Evolutionary conservation across 2,113 vertebrate genomes (phyloP).

Genomic region (Pituophis catenifer): DNA sequence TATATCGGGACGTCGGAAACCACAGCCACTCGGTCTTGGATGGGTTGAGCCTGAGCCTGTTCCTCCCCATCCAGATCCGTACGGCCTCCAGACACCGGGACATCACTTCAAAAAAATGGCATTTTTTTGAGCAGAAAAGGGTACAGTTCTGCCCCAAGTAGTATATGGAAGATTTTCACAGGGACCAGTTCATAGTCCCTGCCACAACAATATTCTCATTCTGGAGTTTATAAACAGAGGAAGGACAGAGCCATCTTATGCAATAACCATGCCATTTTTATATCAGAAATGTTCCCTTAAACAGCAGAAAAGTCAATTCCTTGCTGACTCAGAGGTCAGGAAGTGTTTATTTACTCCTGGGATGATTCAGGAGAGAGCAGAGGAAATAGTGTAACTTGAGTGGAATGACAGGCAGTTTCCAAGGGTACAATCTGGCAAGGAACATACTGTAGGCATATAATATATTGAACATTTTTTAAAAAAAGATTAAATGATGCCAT

Average conservation of each 20-base stretch:
- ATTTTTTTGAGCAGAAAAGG: background rate
- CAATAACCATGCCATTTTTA: background rate
- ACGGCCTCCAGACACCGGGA: too few species aligned
- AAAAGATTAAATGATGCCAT: background rate
- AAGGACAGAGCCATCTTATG: background rate
- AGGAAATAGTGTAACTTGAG: background rate
- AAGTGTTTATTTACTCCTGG: background rate
- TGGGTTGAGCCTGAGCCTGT: too few species aligned
- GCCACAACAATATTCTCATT: background rate
- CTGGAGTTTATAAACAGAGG: too few species aligned
- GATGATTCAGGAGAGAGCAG: background rate
- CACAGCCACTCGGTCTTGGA: too few species aligned
- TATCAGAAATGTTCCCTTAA: background rate
- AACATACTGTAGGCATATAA: background rate
- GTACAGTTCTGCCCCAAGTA: background rate
- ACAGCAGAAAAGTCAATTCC: background rate
- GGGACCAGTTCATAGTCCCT: background rate
- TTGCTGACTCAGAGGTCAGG: background rate
- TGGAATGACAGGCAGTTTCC: background rate
- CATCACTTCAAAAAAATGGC: too few species aligned
- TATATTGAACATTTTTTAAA: background rate
- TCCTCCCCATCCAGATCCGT: too few species aligned
- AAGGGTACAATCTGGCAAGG: background rate
- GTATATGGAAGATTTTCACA: background rate
- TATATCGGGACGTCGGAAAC: too few species aligned